phyloP scores from a whole-genome alignment of 2,888 invertebrate genomes.

The Onthophagus sagittarius region DNA sequence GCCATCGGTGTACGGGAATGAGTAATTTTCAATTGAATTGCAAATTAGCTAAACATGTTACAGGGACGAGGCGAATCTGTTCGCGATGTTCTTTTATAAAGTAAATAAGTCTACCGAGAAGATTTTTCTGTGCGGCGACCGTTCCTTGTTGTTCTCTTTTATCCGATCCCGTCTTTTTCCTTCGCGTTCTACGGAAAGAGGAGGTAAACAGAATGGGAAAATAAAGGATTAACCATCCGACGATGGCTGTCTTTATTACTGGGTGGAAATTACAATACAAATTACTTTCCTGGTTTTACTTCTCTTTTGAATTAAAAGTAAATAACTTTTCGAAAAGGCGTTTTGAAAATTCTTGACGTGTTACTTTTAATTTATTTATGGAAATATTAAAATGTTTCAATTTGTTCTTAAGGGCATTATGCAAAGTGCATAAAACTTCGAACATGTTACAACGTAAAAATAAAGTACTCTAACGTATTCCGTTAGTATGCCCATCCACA shows the following conservation, averaged over 20 bases:
- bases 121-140: conserved; percentile 9
- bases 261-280: neutral
- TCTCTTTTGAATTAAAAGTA: neutral
- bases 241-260: neutral
- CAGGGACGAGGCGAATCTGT: conserved; percentile 18
- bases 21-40: conserved; percentile 24
- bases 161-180: neutral
- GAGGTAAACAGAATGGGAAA: neutral
- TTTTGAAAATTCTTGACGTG: neutral
- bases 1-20: conserved; percentile 11
- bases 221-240: neutral
- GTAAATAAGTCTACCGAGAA: conserved; percentile 22
- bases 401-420: neutral
- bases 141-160: neutral
- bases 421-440: neutral
- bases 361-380: neutral
- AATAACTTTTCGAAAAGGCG: neutral
- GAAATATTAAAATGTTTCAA: neutral
- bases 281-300: neutral
- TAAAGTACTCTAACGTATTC: neutral
- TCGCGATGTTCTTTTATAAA: conserved; percentile 18
- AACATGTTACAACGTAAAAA: neutral
- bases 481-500: neutral
- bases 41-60: conserved; percentile 24
- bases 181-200: neutral